A percentile compares a stretch with the other conserved stretches of the same genome.
Conservation (phyloP, 2,113 vertebrate genomes). For the Plecotus auritus region DNA sequence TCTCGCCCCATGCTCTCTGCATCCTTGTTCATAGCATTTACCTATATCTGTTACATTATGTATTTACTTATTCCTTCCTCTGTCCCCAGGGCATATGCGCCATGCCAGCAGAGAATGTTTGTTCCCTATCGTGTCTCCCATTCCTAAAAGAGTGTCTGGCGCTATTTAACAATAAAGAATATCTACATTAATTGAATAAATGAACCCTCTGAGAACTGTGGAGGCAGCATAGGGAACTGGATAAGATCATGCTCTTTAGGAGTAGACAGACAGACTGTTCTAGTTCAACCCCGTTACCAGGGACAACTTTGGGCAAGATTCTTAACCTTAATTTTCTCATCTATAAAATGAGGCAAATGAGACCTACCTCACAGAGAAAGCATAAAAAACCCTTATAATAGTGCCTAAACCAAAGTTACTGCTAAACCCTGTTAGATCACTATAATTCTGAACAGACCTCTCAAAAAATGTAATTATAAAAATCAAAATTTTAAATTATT, state of each 20-base stretch:
- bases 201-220: neutral
- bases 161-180: neutral
- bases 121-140: neutral
- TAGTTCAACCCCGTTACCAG: neutral
- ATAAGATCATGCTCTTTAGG: neutral
- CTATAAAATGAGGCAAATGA: neutral
- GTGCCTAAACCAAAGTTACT: neutral
- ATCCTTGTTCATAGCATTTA: neutral
- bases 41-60: neutral
- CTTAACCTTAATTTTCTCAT: neutral
- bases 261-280: neutral
- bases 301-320: neutral
- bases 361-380: neutral
- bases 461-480: slow-evolving; percentile 41
- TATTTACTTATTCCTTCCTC: neutral
- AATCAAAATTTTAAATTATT: slow-evolving; percentile 39
- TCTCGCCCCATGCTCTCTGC: neutral
- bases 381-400: neutral
- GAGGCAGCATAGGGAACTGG: neutral
- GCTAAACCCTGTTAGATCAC: neutral
- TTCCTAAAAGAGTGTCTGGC: neutral
- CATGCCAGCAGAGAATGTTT: neutral
- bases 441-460: neutral
- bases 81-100: neutral
- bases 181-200: neutral